phyloP scores from a whole-genome alignment of 2,888 invertebrate genomes.

The Galerucella nymphaeae region DNA sequence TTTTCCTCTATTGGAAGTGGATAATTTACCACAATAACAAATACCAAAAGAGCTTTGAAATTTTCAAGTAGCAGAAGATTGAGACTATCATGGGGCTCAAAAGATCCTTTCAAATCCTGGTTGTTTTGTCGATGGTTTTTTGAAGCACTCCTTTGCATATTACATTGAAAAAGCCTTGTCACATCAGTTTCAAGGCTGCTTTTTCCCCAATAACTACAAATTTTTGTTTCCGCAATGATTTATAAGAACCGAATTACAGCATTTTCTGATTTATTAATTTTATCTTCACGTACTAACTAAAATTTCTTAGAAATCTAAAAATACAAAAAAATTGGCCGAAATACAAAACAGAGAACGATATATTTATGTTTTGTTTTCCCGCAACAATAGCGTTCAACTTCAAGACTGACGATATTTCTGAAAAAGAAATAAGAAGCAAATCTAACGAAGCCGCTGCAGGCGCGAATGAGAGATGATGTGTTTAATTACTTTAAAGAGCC shows the following conservation, averaged over 20 bases:
- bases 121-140: too few relatives aligned
- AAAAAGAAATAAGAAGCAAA: slow-evolving; percentile 31
- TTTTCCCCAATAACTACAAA: too few relatives aligned
- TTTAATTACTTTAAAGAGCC: slow-evolving; percentile 60
- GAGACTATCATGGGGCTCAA: too few relatives aligned
- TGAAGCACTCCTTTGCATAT: too few relatives aligned
- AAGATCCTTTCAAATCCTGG: too few relatives aligned
- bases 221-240: slow-evolving; percentile 1
- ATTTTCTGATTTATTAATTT: not conserved
- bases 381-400: slow-evolving; percentile 25
- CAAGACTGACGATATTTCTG: slow-evolving; percentile 11
- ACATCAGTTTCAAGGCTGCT: too few relatives aligned
- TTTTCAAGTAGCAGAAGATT: too few relatives aligned
- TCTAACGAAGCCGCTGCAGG: slow-evolving; percentile 8
- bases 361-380: slow-evolving; percentile 30
- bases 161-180: too few relatives aligned
- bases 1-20: too few relatives aligned
- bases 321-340: slow-evolving; percentile 16
- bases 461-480: slow-evolving; percentile 56
- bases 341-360: not conserved
- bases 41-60: too few relatives aligned
- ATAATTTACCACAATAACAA: too few relatives aligned
- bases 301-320: slow-evolving; percentile 15
- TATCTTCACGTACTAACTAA: not conserved
- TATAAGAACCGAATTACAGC: not conserved